Evolutionary conservation across 92 coral and sea anemone species (phyloP), one percentile per base, ranked within the genome.

Genomic region (Heteractis magnifica): DNA sequence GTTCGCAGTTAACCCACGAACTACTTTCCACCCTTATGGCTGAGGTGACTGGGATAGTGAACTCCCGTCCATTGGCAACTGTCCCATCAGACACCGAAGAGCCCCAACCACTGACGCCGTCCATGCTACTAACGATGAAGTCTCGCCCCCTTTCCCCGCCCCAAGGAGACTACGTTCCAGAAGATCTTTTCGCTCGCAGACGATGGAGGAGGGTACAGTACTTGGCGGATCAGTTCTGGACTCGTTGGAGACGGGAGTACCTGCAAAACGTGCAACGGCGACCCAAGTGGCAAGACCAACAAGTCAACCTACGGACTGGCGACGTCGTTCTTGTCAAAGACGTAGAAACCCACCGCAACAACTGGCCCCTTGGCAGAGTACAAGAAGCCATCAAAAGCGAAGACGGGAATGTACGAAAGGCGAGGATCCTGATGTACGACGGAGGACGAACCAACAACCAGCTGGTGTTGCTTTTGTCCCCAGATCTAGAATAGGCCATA

Each of bases 341-440:
- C 49, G 82, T 11, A 4, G 84, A 62, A 21, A 83, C 86, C 86
- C 70, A 83, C 73, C 83, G 85, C 78, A 81, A 81, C 81, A 70
- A 71, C 78, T 71, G 77, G 85, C 85, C 85, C 55, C 71, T 81
- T 60, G 86, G 86, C 18, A 49, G 86, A 83, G 51, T 83, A 7
- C 62, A 52, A 51, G 56, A 73, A 53, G 86, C 82, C 48, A 75
- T 83, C 64, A 74, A 74, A 41, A 76, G 86, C 82, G 65, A 74
- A 72, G 86, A 83, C 62, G 86, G 86, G 44, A 52, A 19, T 49
- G 85, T 83, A n/a, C 49, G 86, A 49, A 83, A 73, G 75, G 86
- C 71, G 3, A 53, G 20, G 60, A 83, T 83, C 60, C 48, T 50
- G 51, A 83, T 77, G 68, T 18, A 52, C 71, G 58, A 65, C 26